phyloP scores from a whole-genome alignment of 1,140 invertebrate genomes.

The Notospermus geniculatus region DNA sequence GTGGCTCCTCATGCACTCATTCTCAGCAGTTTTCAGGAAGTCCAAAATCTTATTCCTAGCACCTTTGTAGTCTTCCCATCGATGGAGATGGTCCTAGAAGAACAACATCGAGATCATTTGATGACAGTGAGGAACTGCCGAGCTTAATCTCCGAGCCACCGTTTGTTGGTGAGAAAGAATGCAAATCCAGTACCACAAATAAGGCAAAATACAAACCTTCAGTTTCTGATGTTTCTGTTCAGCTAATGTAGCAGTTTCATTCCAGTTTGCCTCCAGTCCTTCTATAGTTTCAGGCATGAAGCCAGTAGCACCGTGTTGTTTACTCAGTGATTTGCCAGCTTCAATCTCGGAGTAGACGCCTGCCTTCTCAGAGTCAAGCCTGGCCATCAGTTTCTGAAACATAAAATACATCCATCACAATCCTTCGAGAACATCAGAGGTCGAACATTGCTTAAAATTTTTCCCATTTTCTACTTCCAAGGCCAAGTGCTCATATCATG shows the following conservation, averaged over 20 bases:
- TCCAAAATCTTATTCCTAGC: constrained; percentile 80
- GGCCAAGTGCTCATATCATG: no score
- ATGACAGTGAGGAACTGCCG: not conserved
- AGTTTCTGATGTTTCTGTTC: constrained; percentile 78
- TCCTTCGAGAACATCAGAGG: no score
- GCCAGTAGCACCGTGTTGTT: constrained; percentile 78
- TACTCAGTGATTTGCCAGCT: constrained; percentile 81
- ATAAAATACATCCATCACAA: constrained; percentile 2
- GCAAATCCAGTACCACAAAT: no score
- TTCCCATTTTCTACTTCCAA: no score
- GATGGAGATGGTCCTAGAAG: constrained; percentile 66
- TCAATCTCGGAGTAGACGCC: constrained; percentile 88
- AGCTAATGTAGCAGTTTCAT: constrained; percentile 79
- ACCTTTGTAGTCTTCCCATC: constrained; percentile 82
- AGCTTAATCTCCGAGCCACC: no score
- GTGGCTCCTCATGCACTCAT: constrained; percentile 63
- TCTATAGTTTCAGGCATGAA: constrained; percentile 82
- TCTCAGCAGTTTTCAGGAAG: constrained; percentile 78
- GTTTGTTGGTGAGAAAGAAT: no score
- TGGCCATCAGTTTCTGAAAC: constrained; percentile 58
- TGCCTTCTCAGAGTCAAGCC: constrained; percentile 80
- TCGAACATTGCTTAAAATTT: no score
- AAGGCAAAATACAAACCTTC: no score
- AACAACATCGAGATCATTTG: constrained; percentile 10
- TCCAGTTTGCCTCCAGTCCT: constrained; percentile 82